Evolutionary conservation across 2,113 vertebrate species (phyloP).

Genomic region (Chionodraco myersi): DNA sequence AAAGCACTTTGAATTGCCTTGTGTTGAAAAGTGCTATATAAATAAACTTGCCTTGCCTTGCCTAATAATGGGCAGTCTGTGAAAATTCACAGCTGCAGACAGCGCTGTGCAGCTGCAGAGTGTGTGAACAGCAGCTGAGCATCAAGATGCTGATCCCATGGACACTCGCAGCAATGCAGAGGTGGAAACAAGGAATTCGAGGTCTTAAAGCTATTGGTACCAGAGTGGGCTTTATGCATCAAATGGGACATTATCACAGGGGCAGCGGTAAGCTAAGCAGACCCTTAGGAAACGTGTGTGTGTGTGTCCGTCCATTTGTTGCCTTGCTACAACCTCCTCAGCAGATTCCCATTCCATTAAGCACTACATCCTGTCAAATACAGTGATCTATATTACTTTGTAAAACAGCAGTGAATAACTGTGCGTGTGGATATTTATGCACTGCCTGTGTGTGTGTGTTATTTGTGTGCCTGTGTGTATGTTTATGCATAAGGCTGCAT

Average conservation of each 20-base stretch:
- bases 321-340: conserved; percentile 38
- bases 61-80: not conserved
- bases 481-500: conserved; percentile 23
- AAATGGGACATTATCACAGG: conserved; percentile 74
- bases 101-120: no score
- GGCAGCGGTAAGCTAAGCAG: conserved; percentile 57
- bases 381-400: conserved; percentile 57
- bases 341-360: conserved; percentile 66
- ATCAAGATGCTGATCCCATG: not conserved
- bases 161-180: no score
- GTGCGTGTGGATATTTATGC: conserved; percentile 5
- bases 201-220: conserved; percentile 16
- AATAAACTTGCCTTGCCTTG: no score
- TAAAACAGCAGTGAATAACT: conserved; percentile 17
- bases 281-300: conserved; percentile 59
- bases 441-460: conserved; percentile 18
- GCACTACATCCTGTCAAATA: conserved; percentile 49
- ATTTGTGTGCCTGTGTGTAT: conserved; percentile 11
- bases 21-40: no score
- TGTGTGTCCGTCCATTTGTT: conserved; percentile 47
- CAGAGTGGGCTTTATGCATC: conserved; percentile 56
- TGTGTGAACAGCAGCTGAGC: not conserved
- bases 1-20: no score
- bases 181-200: not conserved
- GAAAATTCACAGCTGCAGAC: not conserved